phyloP scores from a whole-genome alignment of 2,113 vertebrate genomes.

The Vidua macroura region DNA sequence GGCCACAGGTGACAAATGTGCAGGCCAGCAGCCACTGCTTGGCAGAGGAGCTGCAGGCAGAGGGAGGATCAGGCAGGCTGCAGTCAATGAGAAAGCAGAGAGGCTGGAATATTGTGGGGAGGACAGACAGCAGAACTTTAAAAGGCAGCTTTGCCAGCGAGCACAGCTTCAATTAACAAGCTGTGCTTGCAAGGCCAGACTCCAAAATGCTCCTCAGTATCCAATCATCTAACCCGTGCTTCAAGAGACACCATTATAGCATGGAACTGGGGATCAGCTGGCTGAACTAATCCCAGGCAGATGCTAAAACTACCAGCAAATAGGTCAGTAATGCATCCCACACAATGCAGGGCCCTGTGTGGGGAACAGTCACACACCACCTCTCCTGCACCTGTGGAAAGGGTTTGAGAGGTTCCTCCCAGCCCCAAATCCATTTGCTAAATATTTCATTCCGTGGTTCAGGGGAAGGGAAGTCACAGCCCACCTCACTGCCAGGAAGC shows the following conservation, averaged over 20 bases:
- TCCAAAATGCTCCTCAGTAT: not conserved
- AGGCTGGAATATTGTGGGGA: not conserved
- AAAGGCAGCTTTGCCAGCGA: not conserved
- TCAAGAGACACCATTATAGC: not conserved
- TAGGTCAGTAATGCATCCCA: not conserved
- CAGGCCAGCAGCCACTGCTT: not conserved
- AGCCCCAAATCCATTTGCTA: not conserved
- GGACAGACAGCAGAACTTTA: not conserved
- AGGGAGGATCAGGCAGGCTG: not conserved
- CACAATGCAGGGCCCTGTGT: not conserved
- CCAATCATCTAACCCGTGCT: not conserved
- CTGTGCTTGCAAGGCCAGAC: not conserved
- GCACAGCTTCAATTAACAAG: not conserved
- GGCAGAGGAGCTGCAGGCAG: not conserved
- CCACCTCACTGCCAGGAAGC: not conserved
- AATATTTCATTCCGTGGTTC: not conserved
- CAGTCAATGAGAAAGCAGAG: not conserved
- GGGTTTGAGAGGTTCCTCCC: not conserved
- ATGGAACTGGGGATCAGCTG: not conserved
- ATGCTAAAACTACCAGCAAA: not conserved
- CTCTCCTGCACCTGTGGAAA: not conserved
- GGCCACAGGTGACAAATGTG: constrained; percentile 20
- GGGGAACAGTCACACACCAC: not conserved
- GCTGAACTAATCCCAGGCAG: not conserved
- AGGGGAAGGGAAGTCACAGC: not conserved